A percentile compares a stretch with the other conserved stretches of the same genome.
Evolutionary conservation across 2,888 invertebrate genomes (phyloP).

Genomic region (Monochamus alternatus): DNA sequence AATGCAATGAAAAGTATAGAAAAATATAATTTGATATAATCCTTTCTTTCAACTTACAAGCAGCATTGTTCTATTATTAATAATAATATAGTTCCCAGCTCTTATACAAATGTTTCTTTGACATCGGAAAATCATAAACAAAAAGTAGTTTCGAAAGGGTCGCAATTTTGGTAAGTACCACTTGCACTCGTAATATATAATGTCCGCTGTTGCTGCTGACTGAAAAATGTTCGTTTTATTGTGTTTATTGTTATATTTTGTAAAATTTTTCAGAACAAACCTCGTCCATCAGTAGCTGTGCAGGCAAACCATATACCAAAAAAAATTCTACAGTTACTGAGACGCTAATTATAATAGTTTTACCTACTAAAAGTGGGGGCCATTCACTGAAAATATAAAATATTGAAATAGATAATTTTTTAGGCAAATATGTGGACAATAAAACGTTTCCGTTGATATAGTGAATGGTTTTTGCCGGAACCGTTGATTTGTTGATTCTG

Average conservation of each 20-base stretch:
- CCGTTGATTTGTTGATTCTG: too few species aligned
- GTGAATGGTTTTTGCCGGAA: too few species aligned
- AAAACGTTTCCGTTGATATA: too few species aligned
- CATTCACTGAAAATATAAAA: too few species aligned
- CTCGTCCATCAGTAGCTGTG: neutral
- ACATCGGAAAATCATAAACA: neutral
- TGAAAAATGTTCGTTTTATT: neutral
- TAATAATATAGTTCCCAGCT: neutral
- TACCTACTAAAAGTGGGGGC: too few species aligned
- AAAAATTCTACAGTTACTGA: neutral
- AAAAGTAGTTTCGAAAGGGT: neutral
- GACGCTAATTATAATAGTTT: neutral
- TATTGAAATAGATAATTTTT: too few species aligned
- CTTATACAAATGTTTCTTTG: neutral
- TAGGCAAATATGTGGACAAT: too few species aligned
- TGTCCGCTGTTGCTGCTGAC: neutral
- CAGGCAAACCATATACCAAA: neutral
- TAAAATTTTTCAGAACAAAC: neutral
- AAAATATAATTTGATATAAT: too few species aligned
- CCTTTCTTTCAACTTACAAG: too few species aligned
- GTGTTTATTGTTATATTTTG: neutral
- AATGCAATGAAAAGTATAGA: too few species aligned
- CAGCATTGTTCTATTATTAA: neutral
- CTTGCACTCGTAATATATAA: neutral
- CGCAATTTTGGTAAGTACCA: neutral